These are phyloP conservation scores for Mystacides longicornis DNA, from an alignment of 2,888 invertebrate species.

Conservation along the genomic window DNA sequence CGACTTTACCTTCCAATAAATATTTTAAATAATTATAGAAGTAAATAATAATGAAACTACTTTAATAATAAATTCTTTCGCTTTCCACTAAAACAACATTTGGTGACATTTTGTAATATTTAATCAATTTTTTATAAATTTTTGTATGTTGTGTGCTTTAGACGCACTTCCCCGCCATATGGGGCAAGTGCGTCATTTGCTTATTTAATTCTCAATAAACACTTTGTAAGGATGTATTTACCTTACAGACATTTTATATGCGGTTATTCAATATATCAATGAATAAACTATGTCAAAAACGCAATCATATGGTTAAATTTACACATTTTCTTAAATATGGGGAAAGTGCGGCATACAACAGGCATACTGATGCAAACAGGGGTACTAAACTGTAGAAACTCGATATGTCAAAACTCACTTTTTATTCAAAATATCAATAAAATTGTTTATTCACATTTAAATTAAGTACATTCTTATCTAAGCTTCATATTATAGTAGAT, in stretches of 20 bases:
- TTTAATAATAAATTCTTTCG: no score
- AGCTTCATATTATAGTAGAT: no score
- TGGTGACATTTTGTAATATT: no score
- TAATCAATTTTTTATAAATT: no score
- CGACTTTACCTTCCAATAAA: no score
- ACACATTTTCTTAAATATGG: background rate
- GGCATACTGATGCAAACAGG: background rate
- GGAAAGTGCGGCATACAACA: background rate
- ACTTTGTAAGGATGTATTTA: background rate
- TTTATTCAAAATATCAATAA: background rate
- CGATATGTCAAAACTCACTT: background rate
- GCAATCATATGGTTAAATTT: background rate
- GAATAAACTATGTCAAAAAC: background rate
- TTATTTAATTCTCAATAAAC: background rate
- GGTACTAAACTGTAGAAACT: background rate
- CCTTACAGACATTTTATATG: background rate
- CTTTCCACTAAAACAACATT: no score
- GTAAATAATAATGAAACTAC: no score
- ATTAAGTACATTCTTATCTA: no score
- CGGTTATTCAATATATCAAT: background rate
- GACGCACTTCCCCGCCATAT: background rate
- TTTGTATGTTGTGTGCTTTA: no score
- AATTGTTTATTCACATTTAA: no score
- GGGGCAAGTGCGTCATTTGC: background rate
- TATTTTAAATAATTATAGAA: no score